A percentile compares a stretch with the other conserved stretches of the same genome.
phyloP scores from a whole-genome alignment of 2,888 invertebrate genomes.

The Dione juno region DNA sequence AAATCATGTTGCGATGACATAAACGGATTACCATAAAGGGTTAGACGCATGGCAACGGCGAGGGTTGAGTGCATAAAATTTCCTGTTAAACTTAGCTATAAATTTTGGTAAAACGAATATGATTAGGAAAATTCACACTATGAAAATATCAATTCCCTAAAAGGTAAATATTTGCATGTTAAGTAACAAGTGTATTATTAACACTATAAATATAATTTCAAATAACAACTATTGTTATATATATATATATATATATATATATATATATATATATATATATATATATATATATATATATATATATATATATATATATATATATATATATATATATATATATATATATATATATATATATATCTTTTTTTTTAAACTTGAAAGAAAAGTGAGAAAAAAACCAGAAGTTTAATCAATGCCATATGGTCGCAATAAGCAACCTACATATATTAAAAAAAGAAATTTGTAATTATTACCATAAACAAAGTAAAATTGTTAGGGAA shows the following conservation, averaged over 20 bases:
- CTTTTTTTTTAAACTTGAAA: too few relatives aligned
- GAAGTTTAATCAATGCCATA: background rate
- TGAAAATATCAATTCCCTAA: too few relatives aligned
- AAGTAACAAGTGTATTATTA: too few relatives aligned
- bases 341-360: too few relatives aligned
- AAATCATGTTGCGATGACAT: background rate
- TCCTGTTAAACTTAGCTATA: background rate
- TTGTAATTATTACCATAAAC: background rate
- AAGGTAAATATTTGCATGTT: too few relatives aligned
- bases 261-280: too few relatives aligned
- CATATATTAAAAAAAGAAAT: background rate
- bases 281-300: too few relatives aligned
- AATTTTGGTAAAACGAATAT: background rate
- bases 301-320: too few relatives aligned
- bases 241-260: too few relatives aligned
- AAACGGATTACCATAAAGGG: conserved; percentile 8
- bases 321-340: too few relatives aligned
- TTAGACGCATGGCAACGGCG: background rate
- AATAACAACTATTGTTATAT: too few relatives aligned
- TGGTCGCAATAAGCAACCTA: background rate
- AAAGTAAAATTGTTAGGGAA: background rate
- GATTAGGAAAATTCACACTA: background rate
- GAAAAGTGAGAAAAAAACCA: background rate
- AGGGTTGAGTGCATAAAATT: conserved; percentile 7
- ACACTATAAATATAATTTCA: too few relatives aligned